Percentiles rank a stretch among this genome's conserved stretches.
phyloP scores from a whole-genome alignment of 2,888 invertebrate species.

The Phoenoteleia sp. region DNA sequence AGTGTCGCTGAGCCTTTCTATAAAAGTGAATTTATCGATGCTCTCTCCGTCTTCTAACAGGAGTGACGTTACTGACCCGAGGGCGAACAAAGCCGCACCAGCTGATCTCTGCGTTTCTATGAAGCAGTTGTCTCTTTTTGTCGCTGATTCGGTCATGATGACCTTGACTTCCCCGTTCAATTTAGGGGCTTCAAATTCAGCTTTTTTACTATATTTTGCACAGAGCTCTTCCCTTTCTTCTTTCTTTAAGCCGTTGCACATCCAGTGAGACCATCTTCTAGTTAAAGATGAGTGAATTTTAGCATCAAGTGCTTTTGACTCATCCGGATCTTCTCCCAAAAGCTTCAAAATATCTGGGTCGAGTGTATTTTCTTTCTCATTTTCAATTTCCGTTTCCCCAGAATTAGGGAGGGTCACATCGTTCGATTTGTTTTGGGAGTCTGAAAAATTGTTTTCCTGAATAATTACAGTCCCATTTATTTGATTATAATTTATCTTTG shows the following conservation, averaged over 20 bases:
- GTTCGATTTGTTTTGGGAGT: too few species aligned
- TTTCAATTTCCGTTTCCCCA: too few species aligned
- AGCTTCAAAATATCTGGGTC: background rate
- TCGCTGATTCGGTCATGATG: conserved; percentile 59
- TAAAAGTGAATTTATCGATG: background rate
- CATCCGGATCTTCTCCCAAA: conserved; percentile 4
- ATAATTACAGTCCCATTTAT: too few species aligned
- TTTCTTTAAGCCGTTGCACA: conserved; percentile 6
- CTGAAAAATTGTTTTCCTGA: too few species aligned
- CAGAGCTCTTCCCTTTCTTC: conserved; percentile 15
- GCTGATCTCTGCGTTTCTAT: conserved; percentile 80
- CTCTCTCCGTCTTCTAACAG: conserved; percentile 49
- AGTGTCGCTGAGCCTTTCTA: conserved; percentile 15
- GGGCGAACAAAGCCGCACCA: conserved; percentile 84
- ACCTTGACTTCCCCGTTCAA: conserved; percentile 57
- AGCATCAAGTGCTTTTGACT: background rate
- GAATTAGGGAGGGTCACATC: too few species aligned
- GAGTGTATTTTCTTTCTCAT: background rate
- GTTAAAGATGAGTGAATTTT: conserved; percentile 7
- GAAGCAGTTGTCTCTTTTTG: conserved; percentile 70
- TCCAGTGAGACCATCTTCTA: background rate
- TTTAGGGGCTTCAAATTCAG: conserved; percentile 43
- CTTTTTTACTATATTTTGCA: conserved; percentile 14
- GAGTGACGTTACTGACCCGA: conserved; percentile 54
- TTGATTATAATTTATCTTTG: too few species aligned